Percentiles rank a stretch among this genome's conserved stretches.
Conservation (phyloP, 2,113 vertebrate species). For the Thalassarche chlororhynchos region DNA sequence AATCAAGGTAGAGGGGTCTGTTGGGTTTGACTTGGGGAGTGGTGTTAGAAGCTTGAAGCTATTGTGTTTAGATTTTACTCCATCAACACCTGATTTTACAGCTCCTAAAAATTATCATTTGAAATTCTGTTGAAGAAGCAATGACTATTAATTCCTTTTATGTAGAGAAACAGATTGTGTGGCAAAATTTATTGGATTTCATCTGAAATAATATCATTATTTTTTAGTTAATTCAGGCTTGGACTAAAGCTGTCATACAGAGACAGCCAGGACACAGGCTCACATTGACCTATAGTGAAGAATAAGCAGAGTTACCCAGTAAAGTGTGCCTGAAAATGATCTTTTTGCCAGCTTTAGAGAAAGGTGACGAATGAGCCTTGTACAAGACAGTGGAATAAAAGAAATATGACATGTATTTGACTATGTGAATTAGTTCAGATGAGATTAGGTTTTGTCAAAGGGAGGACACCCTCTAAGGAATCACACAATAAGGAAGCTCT, state of each 20-base stretch:
- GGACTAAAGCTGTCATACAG: not conserved
- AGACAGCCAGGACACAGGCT: not conserved
- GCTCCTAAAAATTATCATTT: not conserved
- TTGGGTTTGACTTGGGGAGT: not conserved
- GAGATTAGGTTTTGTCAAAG: not conserved
- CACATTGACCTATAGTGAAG: not conserved
- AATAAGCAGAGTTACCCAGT: not conserved
- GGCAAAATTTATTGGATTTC: not conserved
- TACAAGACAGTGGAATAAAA: not conserved
- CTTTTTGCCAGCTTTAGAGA: not conserved
- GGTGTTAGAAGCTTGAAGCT: not conserved
- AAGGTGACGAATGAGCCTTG: not conserved
- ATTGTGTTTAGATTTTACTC: not conserved
- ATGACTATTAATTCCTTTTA: not conserved
- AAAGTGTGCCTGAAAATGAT: not conserved
- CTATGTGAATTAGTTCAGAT: not conserved
- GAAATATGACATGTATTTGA: not conserved
- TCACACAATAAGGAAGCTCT: not conserved
- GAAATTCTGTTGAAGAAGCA: not conserved
- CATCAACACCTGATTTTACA: not conserved
- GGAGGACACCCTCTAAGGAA: not conserved
- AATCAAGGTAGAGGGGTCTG: conserved; percentile 11
- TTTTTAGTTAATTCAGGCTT: not conserved
- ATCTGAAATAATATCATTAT: not conserved
- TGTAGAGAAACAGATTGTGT: not conserved